These are phyloP conservation scores for Sclerurus mexicanus DNA, from an alignment of 2,113 vertebrate genomes.

Conservation along the genomic window DNA sequence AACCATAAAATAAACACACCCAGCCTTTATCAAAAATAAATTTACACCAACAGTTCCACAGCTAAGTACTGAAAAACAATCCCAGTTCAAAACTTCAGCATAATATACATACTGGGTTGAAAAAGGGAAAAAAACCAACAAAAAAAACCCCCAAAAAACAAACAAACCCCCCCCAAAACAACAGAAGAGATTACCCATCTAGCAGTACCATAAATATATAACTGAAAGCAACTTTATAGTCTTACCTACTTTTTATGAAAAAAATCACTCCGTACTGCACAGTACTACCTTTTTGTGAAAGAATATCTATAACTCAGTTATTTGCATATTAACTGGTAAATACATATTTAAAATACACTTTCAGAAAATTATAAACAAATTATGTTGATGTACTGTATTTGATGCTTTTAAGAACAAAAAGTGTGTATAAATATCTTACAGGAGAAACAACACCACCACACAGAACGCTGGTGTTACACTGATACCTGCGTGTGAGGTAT, in stretches of 20 bases:
- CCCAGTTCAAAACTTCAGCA: slow-evolving; percentile 73
- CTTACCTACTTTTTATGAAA: slow-evolving; percentile 63
- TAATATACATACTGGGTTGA: slow-evolving; percentile 76
- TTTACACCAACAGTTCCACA: slow-evolving; percentile 74
- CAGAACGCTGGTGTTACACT: slow-evolving; percentile 69
- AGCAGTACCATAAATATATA: slow-evolving; percentile 83
- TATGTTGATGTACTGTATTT: slow-evolving; percentile 47
- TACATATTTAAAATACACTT: slow-evolving; percentile 78
- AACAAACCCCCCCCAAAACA: neutral
- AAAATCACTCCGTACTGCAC: slow-evolving; percentile 60
- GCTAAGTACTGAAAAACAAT: slow-evolving; percentile 73
- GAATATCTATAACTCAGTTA: slow-evolving; percentile 75
- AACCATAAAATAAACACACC: slow-evolving; percentile 75
- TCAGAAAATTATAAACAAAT: slow-evolving; percentile 71
- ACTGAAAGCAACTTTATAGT: slow-evolving; percentile 77
- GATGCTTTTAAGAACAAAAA: slow-evolving; percentile 59
- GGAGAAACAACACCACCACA: slow-evolving; percentile 63
- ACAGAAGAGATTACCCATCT: slow-evolving; percentile 48
- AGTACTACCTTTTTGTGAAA: slow-evolving; percentile 64
- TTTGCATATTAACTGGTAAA: slow-evolving; percentile 77
- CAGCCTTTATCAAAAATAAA: slow-evolving; percentile 76
- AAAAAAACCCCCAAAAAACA: neutral
- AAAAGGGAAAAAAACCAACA: slow-evolving; percentile 24
- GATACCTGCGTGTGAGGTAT: slow-evolving; percentile 63
- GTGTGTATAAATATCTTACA: slow-evolving; percentile 74